Percentiles rank a stretch among this genome's conserved stretches.
Conservation (phyloP, 2,797 vertebrate genomes). For the Pagetopsis macropterus region DNA sequence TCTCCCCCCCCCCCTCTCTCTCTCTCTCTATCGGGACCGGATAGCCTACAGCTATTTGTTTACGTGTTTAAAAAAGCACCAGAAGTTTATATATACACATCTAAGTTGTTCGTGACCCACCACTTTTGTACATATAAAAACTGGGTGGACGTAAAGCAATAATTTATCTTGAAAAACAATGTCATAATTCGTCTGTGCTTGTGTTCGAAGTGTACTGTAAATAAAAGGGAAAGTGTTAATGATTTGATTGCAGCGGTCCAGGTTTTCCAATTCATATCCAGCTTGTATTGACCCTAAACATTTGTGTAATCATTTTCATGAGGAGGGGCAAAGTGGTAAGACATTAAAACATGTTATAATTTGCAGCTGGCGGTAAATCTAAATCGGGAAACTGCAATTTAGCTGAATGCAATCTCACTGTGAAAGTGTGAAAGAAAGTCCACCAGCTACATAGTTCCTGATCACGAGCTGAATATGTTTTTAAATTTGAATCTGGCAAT, state of each 20-base stretch:
- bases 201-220: not conserved
- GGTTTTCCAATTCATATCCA: constrained; percentile 7
- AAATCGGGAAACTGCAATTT: constrained; percentile 20
- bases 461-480: not conserved
- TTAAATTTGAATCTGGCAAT: not conserved
- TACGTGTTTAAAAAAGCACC: too few relatives aligned
- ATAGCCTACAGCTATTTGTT: too few relatives aligned
- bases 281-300: constrained; percentile 24
- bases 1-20: too few relatives aligned
- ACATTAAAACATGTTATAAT: not conserved
- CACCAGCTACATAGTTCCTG: not conserved
- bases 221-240: not conserved
- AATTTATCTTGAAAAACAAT: too few relatives aligned
- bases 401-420: not conserved
- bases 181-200: not conserved
- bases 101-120: too few relatives aligned
- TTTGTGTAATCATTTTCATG: not conserved
- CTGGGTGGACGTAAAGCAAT: too few relatives aligned
- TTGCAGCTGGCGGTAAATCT: constrained; percentile 16
- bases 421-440: not conserved
- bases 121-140: too few relatives aligned
- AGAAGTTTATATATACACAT: too few relatives aligned
- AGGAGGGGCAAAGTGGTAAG: not conserved
- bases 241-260: not conserved
- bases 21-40: too few relatives aligned